Conservation (phyloP, 2,797 vertebrate genomes). For the Acanthis flammea region DNA sequence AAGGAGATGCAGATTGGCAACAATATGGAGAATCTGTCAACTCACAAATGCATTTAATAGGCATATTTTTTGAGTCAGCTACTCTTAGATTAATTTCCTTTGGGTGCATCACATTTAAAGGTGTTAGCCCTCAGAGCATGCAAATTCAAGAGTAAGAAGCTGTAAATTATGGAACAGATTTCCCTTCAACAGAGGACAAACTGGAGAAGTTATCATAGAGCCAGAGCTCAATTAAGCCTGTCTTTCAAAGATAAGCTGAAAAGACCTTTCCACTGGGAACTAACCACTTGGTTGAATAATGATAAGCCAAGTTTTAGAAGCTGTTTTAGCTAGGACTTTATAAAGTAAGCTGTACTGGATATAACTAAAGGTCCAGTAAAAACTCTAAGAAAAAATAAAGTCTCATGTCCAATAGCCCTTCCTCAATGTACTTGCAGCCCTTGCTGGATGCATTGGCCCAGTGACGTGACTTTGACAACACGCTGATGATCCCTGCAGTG, state of each 20-base stretch:
- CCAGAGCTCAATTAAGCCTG: neutral
- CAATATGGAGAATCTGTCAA: neutral
- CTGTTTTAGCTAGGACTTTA: neutral
- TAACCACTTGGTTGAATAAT: neutral
- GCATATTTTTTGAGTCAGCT: neutral
- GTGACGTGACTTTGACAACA: neutral
- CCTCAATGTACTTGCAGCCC: neutral
- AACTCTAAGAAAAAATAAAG: neutral
- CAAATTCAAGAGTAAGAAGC: neutral
- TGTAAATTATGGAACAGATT: conserved; percentile 25
- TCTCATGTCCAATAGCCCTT: neutral
- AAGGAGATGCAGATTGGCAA: neutral
- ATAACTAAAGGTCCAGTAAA: neutral
- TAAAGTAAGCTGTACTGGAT: neutral
- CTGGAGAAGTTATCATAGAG: conserved; percentile 19
- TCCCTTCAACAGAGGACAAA: conserved; percentile 6
- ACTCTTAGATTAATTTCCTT: neutral
- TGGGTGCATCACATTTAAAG: neutral
- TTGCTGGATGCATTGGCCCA: neutral
- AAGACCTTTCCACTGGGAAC: neutral
- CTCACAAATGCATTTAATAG: neutral
- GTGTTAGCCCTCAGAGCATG: neutral
- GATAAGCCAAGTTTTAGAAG: neutral
- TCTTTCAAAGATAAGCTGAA: conserved; percentile 22
- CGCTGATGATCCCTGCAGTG: neutral